Evolutionary conservation across 1,140 invertebrate genomes (phyloP).

Genomic region (Nasonia longicornis): DNA sequence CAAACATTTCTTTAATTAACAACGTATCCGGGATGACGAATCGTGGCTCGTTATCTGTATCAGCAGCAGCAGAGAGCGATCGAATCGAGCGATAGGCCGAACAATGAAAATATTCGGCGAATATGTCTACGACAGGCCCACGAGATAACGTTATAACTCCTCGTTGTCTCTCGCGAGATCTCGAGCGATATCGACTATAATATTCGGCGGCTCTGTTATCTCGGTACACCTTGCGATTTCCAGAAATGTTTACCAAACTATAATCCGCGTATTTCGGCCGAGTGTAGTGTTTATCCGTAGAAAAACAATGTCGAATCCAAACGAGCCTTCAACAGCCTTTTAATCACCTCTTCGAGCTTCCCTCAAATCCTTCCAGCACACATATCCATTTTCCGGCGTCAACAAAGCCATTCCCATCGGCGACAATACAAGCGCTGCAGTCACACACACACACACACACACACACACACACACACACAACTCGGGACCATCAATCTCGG

Average conservation of each 20-base stretch:
- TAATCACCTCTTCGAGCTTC: not conserved
- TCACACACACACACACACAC: not conserved
- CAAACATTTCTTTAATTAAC: conserved; percentile 22
- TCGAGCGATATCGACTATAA: no score
- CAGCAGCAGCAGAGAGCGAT: not conserved
- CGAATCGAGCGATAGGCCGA: not conserved
- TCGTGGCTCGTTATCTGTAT: not conserved
- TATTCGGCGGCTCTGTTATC: not conserved
- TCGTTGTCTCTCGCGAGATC: not conserved
- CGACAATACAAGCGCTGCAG: no score
- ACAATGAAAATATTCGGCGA: not conserved
- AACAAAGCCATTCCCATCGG: not conserved
- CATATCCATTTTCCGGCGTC: not conserved
- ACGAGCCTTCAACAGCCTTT: not conserved
- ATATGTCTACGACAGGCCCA: not conserved
- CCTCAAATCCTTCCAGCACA: not conserved
- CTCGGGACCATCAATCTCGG: conserved; percentile 53
- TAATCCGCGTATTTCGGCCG: no score
- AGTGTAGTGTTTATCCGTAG: no score
- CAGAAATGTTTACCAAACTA: not conserved
- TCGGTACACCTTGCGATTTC: not conserved
- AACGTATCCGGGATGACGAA: conserved; percentile 11
- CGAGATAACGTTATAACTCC: not conserved
- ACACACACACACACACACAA: not conserved
- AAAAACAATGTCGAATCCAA: not conserved